phyloP scores from a whole-genome alignment of 2,797 vertebrate species.

The Pterois miles region DNA sequence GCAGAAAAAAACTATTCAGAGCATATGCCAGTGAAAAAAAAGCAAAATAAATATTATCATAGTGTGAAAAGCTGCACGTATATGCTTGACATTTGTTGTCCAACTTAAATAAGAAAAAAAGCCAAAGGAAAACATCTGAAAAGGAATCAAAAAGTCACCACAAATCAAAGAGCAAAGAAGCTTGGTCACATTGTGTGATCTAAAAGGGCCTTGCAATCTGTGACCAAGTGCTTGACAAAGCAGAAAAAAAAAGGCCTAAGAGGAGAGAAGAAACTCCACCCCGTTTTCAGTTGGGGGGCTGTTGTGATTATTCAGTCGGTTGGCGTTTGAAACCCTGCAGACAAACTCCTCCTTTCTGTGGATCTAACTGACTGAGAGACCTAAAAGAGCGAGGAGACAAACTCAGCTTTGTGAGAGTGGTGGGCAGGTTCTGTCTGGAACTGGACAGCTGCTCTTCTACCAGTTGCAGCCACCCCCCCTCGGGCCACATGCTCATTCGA shows the following conservation, averaged over 20 bases:
- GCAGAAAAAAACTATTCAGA: neutral
- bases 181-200: slow-evolving; percentile 52
- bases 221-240: slow-evolving; percentile 71
- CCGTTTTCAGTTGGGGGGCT: slow-evolving; percentile 59
- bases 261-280: slow-evolving; percentile 63
- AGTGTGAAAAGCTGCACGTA: neutral
- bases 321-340: slow-evolving; percentile 63
- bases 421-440: slow-evolving; percentile 60
- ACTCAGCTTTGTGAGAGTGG: slow-evolving; percentile 77
- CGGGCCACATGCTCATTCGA: slow-evolving; percentile 46
- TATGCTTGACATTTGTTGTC: neutral
- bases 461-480: slow-evolving; percentile 43
- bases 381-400: slow-evolving; percentile 62
- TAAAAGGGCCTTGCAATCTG: slow-evolving; percentile 51
- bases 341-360: slow-evolving; percentile 76
- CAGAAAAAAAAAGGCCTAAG: slow-evolving; percentile 62
- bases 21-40: neutral
- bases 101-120: neutral
- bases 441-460: slow-evolving; percentile 79
- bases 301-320: slow-evolving; percentile 69
- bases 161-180: slow-evolving; percentile 46
- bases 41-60: neutral
- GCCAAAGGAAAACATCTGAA: neutral
- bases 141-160: slow-evolving; percentile 57
- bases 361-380: slow-evolving; percentile 48